A percentile compares a stretch with the other conserved stretches of the same genome.
Evolutionary conservation across 2,888 invertebrate species (phyloP).

Genomic region (Ormyrus labotus): DNA sequence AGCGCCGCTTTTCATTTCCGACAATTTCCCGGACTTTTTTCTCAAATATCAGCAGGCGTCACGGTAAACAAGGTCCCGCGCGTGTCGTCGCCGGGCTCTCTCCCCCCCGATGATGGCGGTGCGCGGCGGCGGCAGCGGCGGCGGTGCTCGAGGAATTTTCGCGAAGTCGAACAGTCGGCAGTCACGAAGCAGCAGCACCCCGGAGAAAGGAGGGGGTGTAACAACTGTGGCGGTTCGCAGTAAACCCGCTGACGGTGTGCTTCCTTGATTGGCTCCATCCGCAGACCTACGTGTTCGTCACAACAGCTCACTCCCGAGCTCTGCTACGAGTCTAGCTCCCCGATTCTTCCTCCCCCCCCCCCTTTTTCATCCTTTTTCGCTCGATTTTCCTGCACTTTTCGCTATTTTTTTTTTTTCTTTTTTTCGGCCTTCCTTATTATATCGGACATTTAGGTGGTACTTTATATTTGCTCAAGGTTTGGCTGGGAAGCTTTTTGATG

Average conservation of each 20-base stretch:
- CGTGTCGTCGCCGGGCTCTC: constrained; percentile 33
- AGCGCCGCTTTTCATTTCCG: too few relatives aligned
- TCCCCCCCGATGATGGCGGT: constrained; percentile 13
- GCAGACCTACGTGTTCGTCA: constrained; percentile 75
- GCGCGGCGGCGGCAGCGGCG: background rate
- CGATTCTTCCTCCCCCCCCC: background rate
- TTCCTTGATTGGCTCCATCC: constrained; percentile 75
- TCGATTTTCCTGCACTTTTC: background rate
- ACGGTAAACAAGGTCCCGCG: constrained; percentile 53
- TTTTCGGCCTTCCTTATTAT: background rate
- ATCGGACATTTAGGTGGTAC: background rate
- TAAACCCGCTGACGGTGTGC: constrained; percentile 72
- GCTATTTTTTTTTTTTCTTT: background rate
- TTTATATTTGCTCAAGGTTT: background rate
- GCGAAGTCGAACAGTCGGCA: constrained; percentile 52
- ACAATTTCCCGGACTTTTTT: constrained; percentile 6
- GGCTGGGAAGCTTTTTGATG: background rate
- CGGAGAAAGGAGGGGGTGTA: constrained; percentile 62
- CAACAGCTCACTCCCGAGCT: constrained; percentile 69
- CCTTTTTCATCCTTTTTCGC: background rate
- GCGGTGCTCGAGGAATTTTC: constrained; percentile 41
- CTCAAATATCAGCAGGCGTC: constrained; percentile 37
- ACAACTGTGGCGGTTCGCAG: constrained; percentile 67
- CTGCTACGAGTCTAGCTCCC: background rate
- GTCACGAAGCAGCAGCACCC: constrained; percentile 61